Percentiles rank a stretch among this genome's conserved stretches.
Conservation (phyloP, 2,888 invertebrate species). For the Pristionchus fissidentatus region DNA sequence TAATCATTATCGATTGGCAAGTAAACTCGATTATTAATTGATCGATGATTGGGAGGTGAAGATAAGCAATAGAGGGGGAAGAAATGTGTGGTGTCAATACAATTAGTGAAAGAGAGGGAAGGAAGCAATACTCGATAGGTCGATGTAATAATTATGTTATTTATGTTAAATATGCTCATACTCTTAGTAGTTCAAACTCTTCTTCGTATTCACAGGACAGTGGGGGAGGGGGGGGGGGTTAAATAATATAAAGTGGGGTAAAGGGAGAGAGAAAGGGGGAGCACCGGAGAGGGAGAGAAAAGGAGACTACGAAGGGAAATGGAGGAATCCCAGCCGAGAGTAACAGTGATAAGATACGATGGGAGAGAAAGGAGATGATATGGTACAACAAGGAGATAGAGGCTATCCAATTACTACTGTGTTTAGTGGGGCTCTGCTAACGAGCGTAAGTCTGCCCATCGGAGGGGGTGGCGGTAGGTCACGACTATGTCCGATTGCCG, state of each 20-base stretch:
- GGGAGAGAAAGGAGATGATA: not conserved
- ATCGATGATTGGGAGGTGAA: constrained; percentile 21
- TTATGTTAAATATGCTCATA: constrained; percentile 25
- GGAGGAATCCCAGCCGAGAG: not conserved
- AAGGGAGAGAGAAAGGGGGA: not conserved
- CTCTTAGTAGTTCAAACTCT: not conserved
- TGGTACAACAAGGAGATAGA: not conserved
- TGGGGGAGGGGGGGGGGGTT: too few species aligned
- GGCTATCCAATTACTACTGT: constrained; percentile 4
- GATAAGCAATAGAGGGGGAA: not conserved
- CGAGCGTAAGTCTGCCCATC: not conserved
- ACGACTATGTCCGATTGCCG: constrained; percentile 7
- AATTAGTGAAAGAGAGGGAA: constrained; percentile 22
- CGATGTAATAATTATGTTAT: constrained; percentile 36
- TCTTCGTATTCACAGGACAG: constrained; percentile 24
- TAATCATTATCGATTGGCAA: constrained; percentile 33
- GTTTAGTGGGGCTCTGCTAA: not conserved
- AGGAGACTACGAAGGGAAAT: not conserved
- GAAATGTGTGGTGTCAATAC: constrained; percentile 19
- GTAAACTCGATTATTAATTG: constrained; percentile 10
- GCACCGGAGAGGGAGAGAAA: constrained; percentile 1
- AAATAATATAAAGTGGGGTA: not conserved
- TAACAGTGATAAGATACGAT: constrained; percentile 4
- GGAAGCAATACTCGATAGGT: constrained; percentile 17
- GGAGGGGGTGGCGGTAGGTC: not conserved